These are phyloP conservation scores for Pocillopora verrucosa DNA, from an alignment of 64 coral and sea anemone genomes.

Conservation along the genomic window DNA sequence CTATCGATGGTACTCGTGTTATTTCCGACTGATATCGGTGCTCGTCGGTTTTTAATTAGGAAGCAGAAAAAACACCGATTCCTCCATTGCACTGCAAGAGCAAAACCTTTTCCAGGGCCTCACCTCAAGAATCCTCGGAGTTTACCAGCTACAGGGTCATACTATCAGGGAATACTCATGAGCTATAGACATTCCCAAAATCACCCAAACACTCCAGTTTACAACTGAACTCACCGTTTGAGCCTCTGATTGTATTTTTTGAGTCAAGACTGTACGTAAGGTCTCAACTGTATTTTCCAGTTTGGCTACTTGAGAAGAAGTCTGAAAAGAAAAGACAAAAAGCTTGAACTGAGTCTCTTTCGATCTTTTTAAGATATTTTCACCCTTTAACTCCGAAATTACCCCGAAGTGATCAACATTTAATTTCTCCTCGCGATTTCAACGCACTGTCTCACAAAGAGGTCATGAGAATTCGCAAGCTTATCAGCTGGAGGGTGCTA, in stretches of 20 bases:
- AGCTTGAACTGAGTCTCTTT: background rate
- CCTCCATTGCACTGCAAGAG: no score
- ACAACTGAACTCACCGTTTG: conserved; percentile 84
- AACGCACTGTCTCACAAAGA: no score
- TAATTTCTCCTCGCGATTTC: no score
- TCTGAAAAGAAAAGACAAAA: conserved; percentile 10
- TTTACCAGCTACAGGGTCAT: background rate
- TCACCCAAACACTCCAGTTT: background rate
- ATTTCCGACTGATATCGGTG: background rate
- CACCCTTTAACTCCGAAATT: no score
- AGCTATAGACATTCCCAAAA: background rate
- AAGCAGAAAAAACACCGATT: no score
- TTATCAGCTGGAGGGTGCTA: no score
- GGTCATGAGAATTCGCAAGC: no score
- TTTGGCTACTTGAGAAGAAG: conserved; percentile 77
- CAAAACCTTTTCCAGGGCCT: no score
- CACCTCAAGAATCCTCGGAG: background rate
- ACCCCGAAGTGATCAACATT: no score
- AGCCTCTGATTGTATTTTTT: conserved; percentile 97
- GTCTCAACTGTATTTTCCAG: conserved; percentile 91
- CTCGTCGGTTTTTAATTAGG: background rate
- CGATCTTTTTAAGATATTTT: no score
- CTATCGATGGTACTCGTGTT: background rate
- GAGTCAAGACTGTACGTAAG: conserved; percentile 80
- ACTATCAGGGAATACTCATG: no score